A percentile compares a stretch with the other conserved stretches of the same genome.
phyloP scores from a whole-genome alignment of 2,888 invertebrate genomes.

The Lepas anatifera region DNA sequence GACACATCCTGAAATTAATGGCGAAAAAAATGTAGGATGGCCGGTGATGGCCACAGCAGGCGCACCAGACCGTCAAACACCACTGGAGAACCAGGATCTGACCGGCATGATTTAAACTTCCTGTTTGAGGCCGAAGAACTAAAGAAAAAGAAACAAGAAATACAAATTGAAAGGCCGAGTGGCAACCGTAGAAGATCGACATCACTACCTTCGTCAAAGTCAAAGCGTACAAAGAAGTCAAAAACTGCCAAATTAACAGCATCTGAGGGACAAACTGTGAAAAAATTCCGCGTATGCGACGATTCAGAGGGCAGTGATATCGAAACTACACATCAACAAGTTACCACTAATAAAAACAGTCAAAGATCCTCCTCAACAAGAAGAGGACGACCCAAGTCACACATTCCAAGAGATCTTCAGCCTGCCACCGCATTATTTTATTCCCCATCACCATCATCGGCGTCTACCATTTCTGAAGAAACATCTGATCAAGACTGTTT shows the following conservation, averaged over 20 bases:
- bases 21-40: background rate
- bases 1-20: no score
- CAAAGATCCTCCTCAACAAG: background rate
- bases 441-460: background rate
- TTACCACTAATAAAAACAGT: background rate
- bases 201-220: background rate
- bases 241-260: background rate
- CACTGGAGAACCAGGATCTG: background rate
- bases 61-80: background rate
- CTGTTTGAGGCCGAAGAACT: background rate
- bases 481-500: no score
- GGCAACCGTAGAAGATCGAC: background rate
- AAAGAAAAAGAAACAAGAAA: background rate
- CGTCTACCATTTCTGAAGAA: background rate
- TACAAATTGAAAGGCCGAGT: background rate
- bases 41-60: background rate
- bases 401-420: background rate
- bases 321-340: background rate
- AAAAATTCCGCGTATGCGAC: background rate
- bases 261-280: background rate
- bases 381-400: background rate
- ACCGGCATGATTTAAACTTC: background rate
- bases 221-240: background rate
- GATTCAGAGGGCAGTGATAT: background rate
- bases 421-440: background rate